These are phyloP conservation scores for Probaryconus sp. DNA, from an alignment of 1,140 invertebrate species.

Conservation along the genomic window DNA sequence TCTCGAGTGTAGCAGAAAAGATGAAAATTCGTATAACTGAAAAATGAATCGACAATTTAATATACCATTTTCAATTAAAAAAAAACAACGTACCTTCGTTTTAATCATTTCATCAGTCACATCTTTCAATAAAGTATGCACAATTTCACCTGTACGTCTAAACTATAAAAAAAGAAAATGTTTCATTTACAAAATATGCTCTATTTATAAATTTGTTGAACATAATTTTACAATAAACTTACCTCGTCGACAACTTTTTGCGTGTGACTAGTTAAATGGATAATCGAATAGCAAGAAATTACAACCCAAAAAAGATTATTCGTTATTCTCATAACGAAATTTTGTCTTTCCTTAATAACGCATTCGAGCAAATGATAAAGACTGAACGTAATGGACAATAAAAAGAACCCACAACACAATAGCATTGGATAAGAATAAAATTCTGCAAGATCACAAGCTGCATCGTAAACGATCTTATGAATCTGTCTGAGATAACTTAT, in stretches of 20 bases:
- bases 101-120: neutral
- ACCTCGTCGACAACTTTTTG: constrained; percentile 20
- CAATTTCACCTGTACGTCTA: constrained; percentile 19
- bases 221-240: neutral
- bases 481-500: constrained; percentile 9
- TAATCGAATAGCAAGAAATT: constrained; percentile 5
- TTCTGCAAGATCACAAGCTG: neutral
- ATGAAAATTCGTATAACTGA: constrained; percentile 33
- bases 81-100: constrained; percentile 2
- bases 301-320: constrained; percentile 23
- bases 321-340: neutral
- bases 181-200: no score
- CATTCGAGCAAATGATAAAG: constrained; percentile 17
- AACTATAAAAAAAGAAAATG: no score
- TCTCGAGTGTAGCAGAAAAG: constrained; percentile 19
- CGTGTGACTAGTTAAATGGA: constrained; percentile 17
- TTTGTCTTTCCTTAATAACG: neutral
- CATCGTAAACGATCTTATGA: constrained; percentile 7
- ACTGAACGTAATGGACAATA: constrained; percentile 24
- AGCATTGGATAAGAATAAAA: constrained; percentile 34
- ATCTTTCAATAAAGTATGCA: constrained; percentile 9
- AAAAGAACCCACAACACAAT: constrained; percentile 16
- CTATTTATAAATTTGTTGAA: no score
- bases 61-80: no score
- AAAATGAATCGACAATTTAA: no score